phyloP scores from a whole-genome alignment of 2,797 vertebrate species.

The Syndactyla subalaris region DNA sequence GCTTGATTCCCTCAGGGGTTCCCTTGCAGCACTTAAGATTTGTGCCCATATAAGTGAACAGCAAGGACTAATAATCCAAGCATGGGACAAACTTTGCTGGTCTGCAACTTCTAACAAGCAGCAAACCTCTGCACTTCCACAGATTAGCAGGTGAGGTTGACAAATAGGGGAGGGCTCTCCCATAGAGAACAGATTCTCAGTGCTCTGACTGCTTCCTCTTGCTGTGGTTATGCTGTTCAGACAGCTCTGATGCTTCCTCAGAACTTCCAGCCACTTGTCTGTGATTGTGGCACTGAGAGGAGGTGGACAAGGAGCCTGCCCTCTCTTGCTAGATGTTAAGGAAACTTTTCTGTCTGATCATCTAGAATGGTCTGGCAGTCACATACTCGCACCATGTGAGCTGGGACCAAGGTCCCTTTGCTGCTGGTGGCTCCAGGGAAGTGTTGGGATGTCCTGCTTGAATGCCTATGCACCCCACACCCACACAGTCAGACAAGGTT shows the following conservation, averaged over 20 bases:
- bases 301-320: neutral
- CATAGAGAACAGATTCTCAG: neutral
- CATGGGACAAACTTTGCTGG: neutral
- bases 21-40: accelerated
- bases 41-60: neutral
- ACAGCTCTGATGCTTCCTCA: neutral
- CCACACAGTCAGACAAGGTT: neutral
- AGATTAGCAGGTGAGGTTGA: neutral
- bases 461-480: neutral
- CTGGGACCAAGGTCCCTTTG: neutral
- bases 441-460: accelerated
- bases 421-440: neutral
- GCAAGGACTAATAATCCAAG: neutral
- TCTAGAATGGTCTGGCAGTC: neutral
- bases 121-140: accelerated
- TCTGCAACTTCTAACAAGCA: neutral
- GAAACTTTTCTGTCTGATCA: neutral
- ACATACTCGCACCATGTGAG: neutral
- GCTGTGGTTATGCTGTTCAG: neutral
- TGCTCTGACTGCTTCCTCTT: neutral
- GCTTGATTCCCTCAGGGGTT: neutral
- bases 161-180: neutral
- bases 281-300: neutral
- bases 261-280: neutral
- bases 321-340: neutral